Conservation (phyloP, 2,113 vertebrate species). For the Microcebus griseorufus region DNA sequence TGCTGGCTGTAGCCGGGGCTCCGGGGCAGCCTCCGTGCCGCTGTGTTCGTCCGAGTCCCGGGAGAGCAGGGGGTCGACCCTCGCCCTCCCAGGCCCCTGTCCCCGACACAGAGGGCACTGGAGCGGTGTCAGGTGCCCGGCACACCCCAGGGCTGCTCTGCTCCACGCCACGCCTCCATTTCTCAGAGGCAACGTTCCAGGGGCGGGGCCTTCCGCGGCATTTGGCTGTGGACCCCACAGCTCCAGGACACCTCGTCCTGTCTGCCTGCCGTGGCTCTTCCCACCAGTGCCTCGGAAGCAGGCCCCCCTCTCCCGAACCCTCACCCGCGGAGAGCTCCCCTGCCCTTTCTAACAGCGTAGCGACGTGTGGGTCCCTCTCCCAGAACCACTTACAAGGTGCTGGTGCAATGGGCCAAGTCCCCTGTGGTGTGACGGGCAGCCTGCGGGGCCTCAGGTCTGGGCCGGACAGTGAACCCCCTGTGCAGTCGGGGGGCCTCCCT, state of each 20-base stretch:
- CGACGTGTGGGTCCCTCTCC: neutral
- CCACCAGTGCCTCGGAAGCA: fast-evolving
- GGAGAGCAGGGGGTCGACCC: neutral
- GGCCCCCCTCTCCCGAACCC: neutral
- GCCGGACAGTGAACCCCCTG: neutral
- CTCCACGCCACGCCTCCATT: fast-evolving
- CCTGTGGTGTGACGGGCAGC: fast-evolving
- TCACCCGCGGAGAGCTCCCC: neutral
- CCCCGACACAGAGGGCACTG: neutral
- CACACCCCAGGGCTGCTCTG: neutral
- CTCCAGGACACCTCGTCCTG: fast-evolving
- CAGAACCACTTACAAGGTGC: neutral
- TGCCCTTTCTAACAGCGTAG: neutral
- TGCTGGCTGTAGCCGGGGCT: too few relatives aligned
- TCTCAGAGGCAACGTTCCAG: neutral
- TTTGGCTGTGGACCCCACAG: neutral
- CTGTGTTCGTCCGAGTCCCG: fast-evolving
- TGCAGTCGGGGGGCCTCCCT: neutral
- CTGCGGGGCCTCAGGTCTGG: neutral
- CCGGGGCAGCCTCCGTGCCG: neutral
- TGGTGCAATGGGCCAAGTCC: neutral
- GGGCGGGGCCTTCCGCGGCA: neutral
- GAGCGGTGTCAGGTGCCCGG: neutral
- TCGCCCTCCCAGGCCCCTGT: neutral
- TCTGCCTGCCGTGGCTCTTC: fast-evolving